phyloP scores from a whole-genome alignment of 1,140 invertebrate species.

The Drosophila tani region DNA sequence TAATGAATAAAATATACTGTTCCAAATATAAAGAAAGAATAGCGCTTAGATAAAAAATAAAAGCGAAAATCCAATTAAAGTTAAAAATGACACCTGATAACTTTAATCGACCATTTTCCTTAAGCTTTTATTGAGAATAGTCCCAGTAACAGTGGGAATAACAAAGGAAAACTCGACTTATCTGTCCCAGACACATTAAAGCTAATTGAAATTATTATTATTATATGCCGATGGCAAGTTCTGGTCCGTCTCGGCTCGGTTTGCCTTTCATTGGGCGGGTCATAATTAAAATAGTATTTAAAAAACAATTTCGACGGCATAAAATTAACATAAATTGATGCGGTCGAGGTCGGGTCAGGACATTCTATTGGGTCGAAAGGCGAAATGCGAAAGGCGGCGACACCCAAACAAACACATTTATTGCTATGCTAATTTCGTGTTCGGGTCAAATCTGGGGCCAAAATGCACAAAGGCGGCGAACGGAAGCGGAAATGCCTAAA shows the following conservation, averaged over 20 bases:
- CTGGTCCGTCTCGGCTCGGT: slow-evolving; percentile 18
- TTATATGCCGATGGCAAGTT: slow-evolving; percentile 36
- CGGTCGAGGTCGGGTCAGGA: slow-evolving; percentile 51
- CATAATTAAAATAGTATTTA: slow-evolving; percentile 81
- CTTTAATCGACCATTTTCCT: neutral
- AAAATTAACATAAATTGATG: slow-evolving; percentile 79
- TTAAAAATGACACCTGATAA: neutral
- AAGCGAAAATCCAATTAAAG: neutral
- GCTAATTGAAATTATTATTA: slow-evolving; percentile 64
- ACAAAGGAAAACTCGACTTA: slow-evolving; percentile 11
- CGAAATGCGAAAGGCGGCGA: slow-evolving; percentile 38
- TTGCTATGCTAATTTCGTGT: slow-evolving; percentile 74
- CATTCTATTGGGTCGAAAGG: slow-evolving; percentile 17
- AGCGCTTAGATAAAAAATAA: neutral
- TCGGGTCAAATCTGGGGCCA: slow-evolving; percentile 61
- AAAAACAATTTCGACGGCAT: slow-evolving; percentile 74
- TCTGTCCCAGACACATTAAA: slow-evolving; percentile 51
- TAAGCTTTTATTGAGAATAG: no score
- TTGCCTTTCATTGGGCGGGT: slow-evolving; percentile 46
- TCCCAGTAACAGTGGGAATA: neutral
- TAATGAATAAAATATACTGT: neutral
- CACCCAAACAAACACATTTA: slow-evolving; percentile 70
- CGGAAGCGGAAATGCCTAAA: slow-evolving; percentile 83
- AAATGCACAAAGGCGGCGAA: slow-evolving; percentile 76
- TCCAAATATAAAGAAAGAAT: neutral